These are phyloP conservation scores for Scartelaos histophorus DNA, from an alignment of 2,113 vertebrate species.

Conservation along the genomic window DNA sequence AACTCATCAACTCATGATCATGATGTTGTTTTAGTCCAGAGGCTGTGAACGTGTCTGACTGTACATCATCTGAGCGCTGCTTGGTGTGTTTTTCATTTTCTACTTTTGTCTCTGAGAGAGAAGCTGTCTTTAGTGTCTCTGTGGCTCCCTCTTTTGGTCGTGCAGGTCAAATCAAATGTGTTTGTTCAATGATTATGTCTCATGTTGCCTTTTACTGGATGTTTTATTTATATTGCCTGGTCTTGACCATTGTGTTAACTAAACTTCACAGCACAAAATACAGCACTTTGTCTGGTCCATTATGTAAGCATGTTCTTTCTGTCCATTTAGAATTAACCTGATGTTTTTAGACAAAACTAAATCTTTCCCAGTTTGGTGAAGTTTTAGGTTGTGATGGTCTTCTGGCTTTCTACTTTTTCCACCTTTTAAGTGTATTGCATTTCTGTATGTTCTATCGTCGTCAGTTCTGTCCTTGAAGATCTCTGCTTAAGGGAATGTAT, in stretches of 20 bases:
- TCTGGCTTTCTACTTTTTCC: slow-evolving; percentile 23
- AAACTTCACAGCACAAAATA: slow-evolving; percentile 20
- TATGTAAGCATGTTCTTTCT: slow-evolving; percentile 30
- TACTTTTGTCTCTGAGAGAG: slow-evolving; percentile 16
- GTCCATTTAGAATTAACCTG: slow-evolving; percentile 11
- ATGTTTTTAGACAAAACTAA: slow-evolving; percentile 18
- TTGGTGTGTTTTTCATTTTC: slow-evolving; percentile 24
- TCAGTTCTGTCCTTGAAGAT: background rate
- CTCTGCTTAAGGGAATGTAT: slow-evolving; percentile 21
- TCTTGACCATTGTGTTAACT: slow-evolving; percentile 17
- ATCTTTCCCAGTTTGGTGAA: slow-evolving; percentile 12
- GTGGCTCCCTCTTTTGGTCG: slow-evolving; percentile 67
- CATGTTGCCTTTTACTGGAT: slow-evolving; percentile 18
- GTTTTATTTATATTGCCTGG: slow-evolving; percentile 17
- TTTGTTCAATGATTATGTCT: slow-evolving; percentile 36
- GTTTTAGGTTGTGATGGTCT: slow-evolving; percentile 34
- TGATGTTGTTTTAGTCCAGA: too few species aligned
- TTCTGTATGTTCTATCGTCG: slow-evolving; percentile 16
- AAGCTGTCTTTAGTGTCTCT: slow-evolving; percentile 34
- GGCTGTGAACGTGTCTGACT: slow-evolving; percentile 55
- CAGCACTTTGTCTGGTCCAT: slow-evolving; percentile 22
- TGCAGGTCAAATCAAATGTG: slow-evolving; percentile 41
- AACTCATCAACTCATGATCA: too few species aligned
- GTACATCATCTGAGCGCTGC: slow-evolving; percentile 35
- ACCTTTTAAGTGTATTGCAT: slow-evolving; percentile 35